Base-by-base conservation (phyloP, 2,888 invertebrate genomes). In the Priocnemis perturbator region DNA sequence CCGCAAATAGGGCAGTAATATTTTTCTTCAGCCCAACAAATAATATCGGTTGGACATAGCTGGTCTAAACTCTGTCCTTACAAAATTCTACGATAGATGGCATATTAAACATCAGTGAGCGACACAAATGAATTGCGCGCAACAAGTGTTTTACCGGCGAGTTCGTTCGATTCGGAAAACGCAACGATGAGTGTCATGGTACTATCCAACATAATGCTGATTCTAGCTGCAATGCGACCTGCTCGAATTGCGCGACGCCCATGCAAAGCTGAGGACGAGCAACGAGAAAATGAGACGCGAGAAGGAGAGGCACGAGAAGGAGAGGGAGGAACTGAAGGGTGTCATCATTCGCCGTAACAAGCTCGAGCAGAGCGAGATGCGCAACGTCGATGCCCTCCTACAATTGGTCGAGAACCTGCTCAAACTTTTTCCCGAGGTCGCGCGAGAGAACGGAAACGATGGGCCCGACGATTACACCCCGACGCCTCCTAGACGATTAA, bases 211-310 rank as follows among this genome's bases (percentile, higher is more conserved):
- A n/a, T n/a, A n/a, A n/a, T n/a, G n/a, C n/a, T n/a, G n/a, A 37
- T 48, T 72, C 17, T 72, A 97, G 90, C 87, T 97, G 57, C 97
- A 97, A 88, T 96, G 95, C 85, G 97, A 97, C 90, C 90, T 97
- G 56, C 89, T 97, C 62, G 97, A 97, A 89, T 89, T 97, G 61
- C 92, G 97, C 26, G 97, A 97, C 88, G 97, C 97, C 20, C 97
- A 97, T 88, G 97, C 97, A 1, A 97, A 97, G 88, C 89, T 97
- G 74, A 91, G 97, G 66, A 97, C 97, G 3, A 96, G 97, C 30
- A 97, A 97, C 87, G 97, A 97, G 85, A 96, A 97, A 85, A 90
- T 97, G 75, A 92, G 97, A 60, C 91, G 96, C 47, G 97, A 97
- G 89, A 95, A 96, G 73, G 97, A 97, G 85, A 91, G 95, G 0